These are phyloP conservation scores for Eurois occulta DNA, from an alignment of 2,888 invertebrate species.

Conservation along the genomic window DNA sequence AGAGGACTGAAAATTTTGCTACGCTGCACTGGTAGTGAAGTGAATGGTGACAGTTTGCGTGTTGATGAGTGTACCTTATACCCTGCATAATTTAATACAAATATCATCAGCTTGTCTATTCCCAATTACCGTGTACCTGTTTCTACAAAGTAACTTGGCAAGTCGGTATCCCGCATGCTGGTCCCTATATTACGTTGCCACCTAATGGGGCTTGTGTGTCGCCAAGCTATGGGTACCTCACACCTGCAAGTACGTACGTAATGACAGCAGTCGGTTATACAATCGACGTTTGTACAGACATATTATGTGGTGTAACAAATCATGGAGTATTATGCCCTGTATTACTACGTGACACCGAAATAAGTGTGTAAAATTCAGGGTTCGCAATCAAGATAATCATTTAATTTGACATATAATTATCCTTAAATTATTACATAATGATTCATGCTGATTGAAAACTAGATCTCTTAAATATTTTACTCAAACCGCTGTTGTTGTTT, in stretches of 20 bases:
- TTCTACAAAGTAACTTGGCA: background rate
- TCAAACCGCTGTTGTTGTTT: no score
- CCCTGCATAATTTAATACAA: background rate
- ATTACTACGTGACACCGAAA: background rate
- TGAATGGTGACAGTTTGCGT: background rate
- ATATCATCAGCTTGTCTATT: background rate
- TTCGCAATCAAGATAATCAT: background rate
- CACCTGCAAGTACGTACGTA: slow-evolving; percentile 27
- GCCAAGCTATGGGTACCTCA: slow-evolving; percentile 23
- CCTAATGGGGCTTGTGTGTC: slow-evolving; percentile 8
- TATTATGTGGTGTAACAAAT: background rate
- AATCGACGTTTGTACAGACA: slow-evolving; percentile 5
- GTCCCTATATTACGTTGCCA: background rate
- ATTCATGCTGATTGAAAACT: background rate
- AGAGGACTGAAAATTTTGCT: background rate
- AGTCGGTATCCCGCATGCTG: slow-evolving; percentile 42
- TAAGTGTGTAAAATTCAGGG: background rate
- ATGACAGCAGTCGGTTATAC: slow-evolving; percentile 15
- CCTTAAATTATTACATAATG: background rate
- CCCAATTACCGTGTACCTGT: background rate
- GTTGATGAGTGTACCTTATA: background rate
- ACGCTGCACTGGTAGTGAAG: background rate
- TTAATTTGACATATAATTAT: background rate
- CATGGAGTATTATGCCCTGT: background rate
- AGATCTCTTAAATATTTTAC: background rate